Conservation (phyloP, 2,113 vertebrate genomes). For the Elgaria multicarinata region DNA sequence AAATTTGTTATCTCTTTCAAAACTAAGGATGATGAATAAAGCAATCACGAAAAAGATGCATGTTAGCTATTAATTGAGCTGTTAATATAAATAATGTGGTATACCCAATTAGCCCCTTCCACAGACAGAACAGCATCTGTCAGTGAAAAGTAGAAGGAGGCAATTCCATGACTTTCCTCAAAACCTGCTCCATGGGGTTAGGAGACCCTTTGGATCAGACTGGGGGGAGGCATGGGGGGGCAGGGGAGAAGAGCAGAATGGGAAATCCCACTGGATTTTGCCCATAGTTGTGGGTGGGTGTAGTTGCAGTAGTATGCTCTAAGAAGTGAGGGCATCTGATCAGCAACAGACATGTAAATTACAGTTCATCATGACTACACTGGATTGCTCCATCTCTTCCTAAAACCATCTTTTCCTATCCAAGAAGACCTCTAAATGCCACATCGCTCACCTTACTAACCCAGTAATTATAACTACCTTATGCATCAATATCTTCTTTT, state of each 20-base stretch:
- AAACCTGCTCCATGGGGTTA: too few species aligned
- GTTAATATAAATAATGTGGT: not conserved
- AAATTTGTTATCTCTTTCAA: not conserved
- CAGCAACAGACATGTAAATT: not conserved
- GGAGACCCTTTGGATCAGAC: too few species aligned
- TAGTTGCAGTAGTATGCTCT: not conserved
- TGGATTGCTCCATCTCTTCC: conserved; percentile 33
- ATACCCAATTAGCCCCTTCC: not conserved
- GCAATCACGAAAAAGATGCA: not conserved
- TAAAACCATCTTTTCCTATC: not conserved
- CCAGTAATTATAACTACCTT: conserved; percentile 15
- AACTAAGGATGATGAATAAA: too few species aligned
- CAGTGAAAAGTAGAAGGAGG: too few species aligned
- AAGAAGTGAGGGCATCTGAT: not conserved
- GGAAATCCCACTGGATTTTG: not conserved
- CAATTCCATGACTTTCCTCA: too few species aligned
- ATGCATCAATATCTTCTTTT: conserved; percentile 4
- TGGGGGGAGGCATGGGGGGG: not conserved
- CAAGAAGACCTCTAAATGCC: not conserved
- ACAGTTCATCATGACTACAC: not conserved
- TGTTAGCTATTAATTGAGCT: not conserved
- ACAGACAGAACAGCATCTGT: too few species aligned
- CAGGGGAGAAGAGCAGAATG: not conserved
- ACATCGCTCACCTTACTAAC: not conserved
- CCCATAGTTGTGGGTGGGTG: not conserved